Conservation (phyloP, 2,888 invertebrate species). For the Caenorhabditis zanzibari region DNA sequence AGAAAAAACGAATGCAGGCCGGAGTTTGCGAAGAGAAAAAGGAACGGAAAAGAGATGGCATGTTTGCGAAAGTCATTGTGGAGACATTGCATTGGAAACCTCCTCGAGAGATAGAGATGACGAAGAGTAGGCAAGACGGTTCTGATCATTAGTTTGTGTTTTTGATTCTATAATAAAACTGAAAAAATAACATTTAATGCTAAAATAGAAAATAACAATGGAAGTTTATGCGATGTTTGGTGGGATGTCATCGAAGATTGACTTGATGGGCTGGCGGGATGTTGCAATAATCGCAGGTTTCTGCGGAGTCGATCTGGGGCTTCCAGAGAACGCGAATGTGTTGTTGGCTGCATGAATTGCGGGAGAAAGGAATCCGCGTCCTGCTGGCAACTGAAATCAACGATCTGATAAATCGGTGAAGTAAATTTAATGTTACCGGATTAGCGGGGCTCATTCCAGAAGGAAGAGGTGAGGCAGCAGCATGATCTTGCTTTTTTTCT, state of each 20-base stretch:
- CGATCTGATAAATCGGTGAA: background rate
- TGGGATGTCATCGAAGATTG: constrained; percentile 51
- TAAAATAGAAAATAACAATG: constrained; percentile 4
- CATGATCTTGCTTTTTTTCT: constrained; percentile 36
- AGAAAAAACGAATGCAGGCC: background rate
- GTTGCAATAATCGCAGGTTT: background rate
- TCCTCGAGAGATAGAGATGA: background rate
- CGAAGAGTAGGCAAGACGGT: background rate
- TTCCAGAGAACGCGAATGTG: constrained; percentile 8
- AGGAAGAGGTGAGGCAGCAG: constrained; percentile 15
- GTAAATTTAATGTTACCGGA: constrained; percentile 41
- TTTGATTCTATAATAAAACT: background rate
- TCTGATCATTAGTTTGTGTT: background rate
- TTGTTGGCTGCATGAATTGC: constrained; percentile 12
- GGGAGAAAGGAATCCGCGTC: constrained; percentile 49
- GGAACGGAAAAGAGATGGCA: background rate
- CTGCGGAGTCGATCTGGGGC: constrained; percentile 1
- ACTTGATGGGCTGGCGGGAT: constrained; percentile 11
- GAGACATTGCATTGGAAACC: constrained; percentile 32
- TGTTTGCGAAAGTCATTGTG: constrained; percentile 21
- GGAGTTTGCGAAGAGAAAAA: background rate
- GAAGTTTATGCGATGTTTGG: constrained; percentile 12
- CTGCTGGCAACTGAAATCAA: constrained; percentile 34
- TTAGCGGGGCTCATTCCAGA: constrained; percentile 37
- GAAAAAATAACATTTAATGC: constrained; percentile 17